A percentile compares a stretch with the other conserved stretches of the same genome.
phyloP scores from a whole-genome alignment of 2,113 vertebrate genomes.

The Neodon shergylaensis region DNA sequence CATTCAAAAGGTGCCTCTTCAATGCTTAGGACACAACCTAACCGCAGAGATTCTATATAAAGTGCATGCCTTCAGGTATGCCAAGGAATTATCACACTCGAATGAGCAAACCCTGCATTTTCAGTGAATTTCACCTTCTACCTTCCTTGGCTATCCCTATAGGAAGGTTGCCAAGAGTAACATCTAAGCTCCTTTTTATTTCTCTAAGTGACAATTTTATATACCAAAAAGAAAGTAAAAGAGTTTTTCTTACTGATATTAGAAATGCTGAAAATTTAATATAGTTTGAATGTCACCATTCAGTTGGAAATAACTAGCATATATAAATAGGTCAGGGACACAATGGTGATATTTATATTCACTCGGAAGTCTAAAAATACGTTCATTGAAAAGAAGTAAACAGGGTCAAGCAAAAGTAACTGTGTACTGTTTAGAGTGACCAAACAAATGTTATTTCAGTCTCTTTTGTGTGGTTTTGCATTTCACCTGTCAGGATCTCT shows the following conservation, averaged over 20 bases:
- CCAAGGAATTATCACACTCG: not conserved
- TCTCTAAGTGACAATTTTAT: conserved; percentile 13
- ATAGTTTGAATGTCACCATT: conserved; percentile 52
- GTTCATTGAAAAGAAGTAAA: not conserved
- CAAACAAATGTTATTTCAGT: not conserved
- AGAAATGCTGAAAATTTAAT: conserved; percentile 67
- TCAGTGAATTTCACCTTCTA: conserved; percentile 9
- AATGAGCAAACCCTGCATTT: not conserved
- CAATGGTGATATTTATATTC: conserved; percentile 51
- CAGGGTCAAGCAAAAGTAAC: not conserved
- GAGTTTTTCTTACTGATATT: conserved; percentile 22
- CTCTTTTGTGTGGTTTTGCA: not conserved
- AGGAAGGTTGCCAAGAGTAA: not conserved
- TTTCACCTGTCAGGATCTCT: conserved; percentile 17
- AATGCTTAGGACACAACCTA: not conserved
- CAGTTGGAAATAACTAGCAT: conserved; percentile 36
- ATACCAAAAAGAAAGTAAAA: conserved; percentile 46
- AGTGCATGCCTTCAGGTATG: not conserved
- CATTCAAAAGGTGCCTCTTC: not conserved
- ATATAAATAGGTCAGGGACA: conserved; percentile 57
- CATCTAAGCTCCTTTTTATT: not conserved
- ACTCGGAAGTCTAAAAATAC: not conserved
- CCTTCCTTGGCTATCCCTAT: not conserved
- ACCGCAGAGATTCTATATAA: not conserved
- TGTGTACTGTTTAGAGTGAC: not conserved